phyloP scores from a whole-genome alignment of 2,113 vertebrate species.

The Brachyistius frenatus region DNA sequence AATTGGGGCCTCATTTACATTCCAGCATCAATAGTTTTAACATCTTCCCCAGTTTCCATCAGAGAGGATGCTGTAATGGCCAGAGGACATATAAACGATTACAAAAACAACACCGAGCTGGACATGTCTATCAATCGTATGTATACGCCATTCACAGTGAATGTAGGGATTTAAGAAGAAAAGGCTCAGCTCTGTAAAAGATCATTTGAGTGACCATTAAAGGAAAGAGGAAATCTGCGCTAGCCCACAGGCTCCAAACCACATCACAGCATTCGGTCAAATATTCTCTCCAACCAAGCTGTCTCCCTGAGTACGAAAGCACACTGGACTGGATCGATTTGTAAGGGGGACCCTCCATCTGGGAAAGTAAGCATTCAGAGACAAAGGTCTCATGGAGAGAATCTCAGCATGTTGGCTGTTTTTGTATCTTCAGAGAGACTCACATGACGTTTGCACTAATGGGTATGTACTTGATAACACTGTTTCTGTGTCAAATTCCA shows the following conservation, averaged over 20 bases:
- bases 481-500: conserved; percentile 12
- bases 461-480: neutral
- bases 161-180: conserved; percentile 40
- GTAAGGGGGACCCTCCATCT: conserved; percentile 58
- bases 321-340: conserved; percentile 26
- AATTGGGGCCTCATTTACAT: conserved; percentile 16
- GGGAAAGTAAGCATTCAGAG: conserved; percentile 59
- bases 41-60: conserved; percentile 25
- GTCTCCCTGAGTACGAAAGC: conserved; percentile 18
- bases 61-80: conserved; percentile 4
- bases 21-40: conserved; percentile 44
- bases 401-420: conserved; percentile 39
- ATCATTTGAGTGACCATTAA: conserved; percentile 53
- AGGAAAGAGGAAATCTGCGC: conserved; percentile 49
- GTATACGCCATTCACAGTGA: conserved; percentile 24
- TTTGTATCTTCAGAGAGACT: conserved; percentile 28
- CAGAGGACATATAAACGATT: conserved; percentile 40
- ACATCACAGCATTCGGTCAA: conserved; percentile 54
- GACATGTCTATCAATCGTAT: conserved; percentile 40
- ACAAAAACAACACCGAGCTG: conserved; percentile 43
- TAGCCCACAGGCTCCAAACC: conserved; percentile 42
- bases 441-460: conserved; percentile 3
- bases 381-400: conserved; percentile 43
- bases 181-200: conserved; percentile 47
- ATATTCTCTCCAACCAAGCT: conserved; percentile 30